Evolutionary conservation across 2,888 invertebrate genomes (phyloP).

Genomic region (Ptilodon capucinus): DNA sequence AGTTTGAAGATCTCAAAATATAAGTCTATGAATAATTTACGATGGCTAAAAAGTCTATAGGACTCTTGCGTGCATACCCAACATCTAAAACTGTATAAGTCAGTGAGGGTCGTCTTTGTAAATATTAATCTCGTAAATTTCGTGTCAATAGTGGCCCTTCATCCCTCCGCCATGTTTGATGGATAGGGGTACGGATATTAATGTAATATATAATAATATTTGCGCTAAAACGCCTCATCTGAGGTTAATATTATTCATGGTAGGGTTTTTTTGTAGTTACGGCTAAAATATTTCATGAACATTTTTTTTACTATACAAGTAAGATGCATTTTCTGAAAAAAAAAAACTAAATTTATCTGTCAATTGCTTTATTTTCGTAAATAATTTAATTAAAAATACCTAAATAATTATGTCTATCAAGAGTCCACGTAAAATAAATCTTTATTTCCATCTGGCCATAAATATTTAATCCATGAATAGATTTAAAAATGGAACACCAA

Average conservation of each 20-base stretch:
- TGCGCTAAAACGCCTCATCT: conserved; percentile 49
- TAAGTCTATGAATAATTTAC: too few species aligned
- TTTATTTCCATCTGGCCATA: conserved; percentile 21
- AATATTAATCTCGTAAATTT: conserved; percentile 80
- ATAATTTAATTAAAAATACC: too few species aligned
- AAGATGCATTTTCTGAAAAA: too few species aligned
- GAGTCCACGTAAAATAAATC: conserved; percentile 3
- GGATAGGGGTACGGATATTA: conserved; percentile 72
- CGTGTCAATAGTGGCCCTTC: conserved; percentile 54
- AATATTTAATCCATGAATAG: conserved; percentile 35
- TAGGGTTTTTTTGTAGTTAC: not conserved
- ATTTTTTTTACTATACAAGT: not conserved
- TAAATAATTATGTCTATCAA: too few species aligned
- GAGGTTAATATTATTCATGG: conserved; percentile 47
- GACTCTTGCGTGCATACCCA: too few species aligned
- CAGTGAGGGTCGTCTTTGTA: conserved; percentile 47
- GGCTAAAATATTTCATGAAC: not conserved
- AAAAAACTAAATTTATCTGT: too few species aligned
- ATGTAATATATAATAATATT: conserved; percentile 60
- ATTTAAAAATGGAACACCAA: conserved; percentile 15
- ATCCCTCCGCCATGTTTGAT: conserved; percentile 58
- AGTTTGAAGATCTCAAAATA: too few species aligned
- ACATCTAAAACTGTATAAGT: conserved; percentile 1
- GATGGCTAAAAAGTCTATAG: too few species aligned
- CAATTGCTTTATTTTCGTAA: too few species aligned